Conservation (phyloP, 2,888 invertebrate genomes). For the Cryptops parisi region DNA sequence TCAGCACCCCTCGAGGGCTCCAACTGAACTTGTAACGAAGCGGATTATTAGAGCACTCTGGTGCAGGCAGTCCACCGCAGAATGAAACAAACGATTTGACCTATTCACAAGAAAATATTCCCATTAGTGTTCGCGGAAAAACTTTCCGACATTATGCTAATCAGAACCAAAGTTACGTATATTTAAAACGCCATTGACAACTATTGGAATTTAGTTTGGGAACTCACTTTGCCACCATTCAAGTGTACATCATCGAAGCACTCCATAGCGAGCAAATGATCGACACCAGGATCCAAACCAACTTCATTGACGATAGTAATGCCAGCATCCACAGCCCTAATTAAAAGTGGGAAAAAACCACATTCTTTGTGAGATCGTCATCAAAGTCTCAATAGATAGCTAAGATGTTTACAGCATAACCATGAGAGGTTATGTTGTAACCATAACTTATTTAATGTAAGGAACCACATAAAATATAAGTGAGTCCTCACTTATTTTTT, state of each 20-base stretch:
- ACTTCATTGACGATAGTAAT: slow-evolving; percentile 92
- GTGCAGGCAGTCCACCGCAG: slow-evolving; percentile 94
- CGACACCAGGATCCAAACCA: slow-evolving; percentile 97
- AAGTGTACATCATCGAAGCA: slow-evolving; percentile 77
- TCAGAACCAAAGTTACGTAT: too few species aligned
- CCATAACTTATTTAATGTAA: too few species aligned
- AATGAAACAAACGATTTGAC: slow-evolving; percentile 91
- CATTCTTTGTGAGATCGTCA: too few species aligned
- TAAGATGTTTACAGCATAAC: too few species aligned
- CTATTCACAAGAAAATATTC: slow-evolving; percentile 27
- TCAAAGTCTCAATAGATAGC: too few species aligned
- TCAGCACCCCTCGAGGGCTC: slow-evolving; percentile 85
- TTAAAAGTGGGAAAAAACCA: slow-evolving; percentile 17
- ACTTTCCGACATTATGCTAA: too few species aligned
- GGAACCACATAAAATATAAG: too few species aligned
- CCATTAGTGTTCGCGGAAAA: too few species aligned
- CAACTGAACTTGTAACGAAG: slow-evolving; percentile 70
- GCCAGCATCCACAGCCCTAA: slow-evolving; percentile 70
- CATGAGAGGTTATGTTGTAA: too few species aligned
- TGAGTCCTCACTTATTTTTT: too few species aligned
- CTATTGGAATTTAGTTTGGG: too few species aligned
- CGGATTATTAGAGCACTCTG: slow-evolving; percentile 81
- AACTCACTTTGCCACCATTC: slow-evolving; percentile 60
- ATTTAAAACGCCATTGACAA: too few species aligned
- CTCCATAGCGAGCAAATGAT: slow-evolving; percentile 91